Base-by-base conservation (phyloP, 2,888 invertebrate genomes). In the Sericinus montela region DNA sequence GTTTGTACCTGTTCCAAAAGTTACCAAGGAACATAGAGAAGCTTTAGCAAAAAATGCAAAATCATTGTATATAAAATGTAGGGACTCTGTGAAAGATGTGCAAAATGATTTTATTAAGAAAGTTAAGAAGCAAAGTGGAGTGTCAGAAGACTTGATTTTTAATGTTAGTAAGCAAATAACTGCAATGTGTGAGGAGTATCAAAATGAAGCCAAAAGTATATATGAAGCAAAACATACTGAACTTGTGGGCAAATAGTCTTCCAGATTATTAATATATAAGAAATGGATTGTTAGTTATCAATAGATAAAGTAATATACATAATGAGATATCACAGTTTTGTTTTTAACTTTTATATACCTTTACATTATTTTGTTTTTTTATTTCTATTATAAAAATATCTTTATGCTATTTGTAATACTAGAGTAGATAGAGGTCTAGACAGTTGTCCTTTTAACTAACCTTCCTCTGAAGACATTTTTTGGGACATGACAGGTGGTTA, bases 1-100 rank as follows among this genome's bases (percentile, higher is more conserved):
- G 40, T 98, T 92, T 77, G 91, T 98, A 44, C 95, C 96, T 30
- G 91, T 97, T 58, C 97, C 98, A 9, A 97, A 97, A 80, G 94
- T 99, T 0, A 98, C 98, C 0, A 95, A 95, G 71, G 98, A 99
- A 73, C 95, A 98, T 68, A 90, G 98, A 58, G 98, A 98, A 81
- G 91, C 91, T 52, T 86, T 99, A 51, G 93, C 95, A 0, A 97
- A 96, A 81, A 95, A 93, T 90, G 98, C 98, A 0, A 97, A 96
- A 81, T 85, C 90, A 0, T 67, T 97, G 43, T 96, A 93, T 68
- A 91, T 94, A 3, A 95, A 94, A 75, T 94, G 95, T 57, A 93
- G 94, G 66, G 94, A 95, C 72, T 78, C 90, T 7, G 90, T 97
- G 44, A 93, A 93, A 71, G 93, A 95, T 53, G 87, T 94, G 0